Conservation (phyloP, 1,140 invertebrate species). For the Oreohelix idahoensis region DNA sequence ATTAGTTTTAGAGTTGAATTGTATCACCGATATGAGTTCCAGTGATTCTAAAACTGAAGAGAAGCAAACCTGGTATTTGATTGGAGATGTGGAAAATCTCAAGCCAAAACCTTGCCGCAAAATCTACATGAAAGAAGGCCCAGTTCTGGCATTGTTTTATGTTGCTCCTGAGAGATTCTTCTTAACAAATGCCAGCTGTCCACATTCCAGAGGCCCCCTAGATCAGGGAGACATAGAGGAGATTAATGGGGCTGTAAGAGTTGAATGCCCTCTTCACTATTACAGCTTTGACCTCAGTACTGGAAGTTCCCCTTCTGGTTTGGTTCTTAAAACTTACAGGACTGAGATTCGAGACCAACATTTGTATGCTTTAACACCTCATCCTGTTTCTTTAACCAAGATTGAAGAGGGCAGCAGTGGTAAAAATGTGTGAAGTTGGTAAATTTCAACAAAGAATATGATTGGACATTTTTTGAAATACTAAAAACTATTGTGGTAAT, state of each 20-base stretch:
- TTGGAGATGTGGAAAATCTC: conserved; percentile 12
- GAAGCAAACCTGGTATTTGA: background rate
- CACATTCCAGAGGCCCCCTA: conserved; percentile 25
- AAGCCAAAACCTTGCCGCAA: conserved; percentile 22
- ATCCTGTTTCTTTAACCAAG: conserved; percentile 20
- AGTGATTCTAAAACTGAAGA: background rate
- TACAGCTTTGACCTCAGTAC: conserved; percentile 32
- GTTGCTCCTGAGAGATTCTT: conserved; percentile 25
- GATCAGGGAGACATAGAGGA: conserved; percentile 36
- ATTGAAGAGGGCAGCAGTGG: too few relatives aligned
- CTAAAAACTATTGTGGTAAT: too few relatives aligned
- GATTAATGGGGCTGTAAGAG: background rate
- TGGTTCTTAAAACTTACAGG: conserved; percentile 2
- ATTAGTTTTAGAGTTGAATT: too few relatives aligned
- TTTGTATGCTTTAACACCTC: background rate
- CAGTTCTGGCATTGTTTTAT: conserved; percentile 23
- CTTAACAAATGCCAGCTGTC: conserved; percentile 18
- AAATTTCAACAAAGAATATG: too few relatives aligned
- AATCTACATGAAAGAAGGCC: conserved; percentile 21
- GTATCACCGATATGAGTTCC: background rate
- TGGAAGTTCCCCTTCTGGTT: conserved; percentile 15
- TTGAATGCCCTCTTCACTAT: conserved; percentile 27
- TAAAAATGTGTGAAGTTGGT: too few relatives aligned
- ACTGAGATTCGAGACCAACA: conserved; percentile 24
- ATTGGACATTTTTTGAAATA: too few relatives aligned